Base-by-base conservation (phyloP, 2,888 invertebrate genomes). In the Lochmaea capreae region DNA sequence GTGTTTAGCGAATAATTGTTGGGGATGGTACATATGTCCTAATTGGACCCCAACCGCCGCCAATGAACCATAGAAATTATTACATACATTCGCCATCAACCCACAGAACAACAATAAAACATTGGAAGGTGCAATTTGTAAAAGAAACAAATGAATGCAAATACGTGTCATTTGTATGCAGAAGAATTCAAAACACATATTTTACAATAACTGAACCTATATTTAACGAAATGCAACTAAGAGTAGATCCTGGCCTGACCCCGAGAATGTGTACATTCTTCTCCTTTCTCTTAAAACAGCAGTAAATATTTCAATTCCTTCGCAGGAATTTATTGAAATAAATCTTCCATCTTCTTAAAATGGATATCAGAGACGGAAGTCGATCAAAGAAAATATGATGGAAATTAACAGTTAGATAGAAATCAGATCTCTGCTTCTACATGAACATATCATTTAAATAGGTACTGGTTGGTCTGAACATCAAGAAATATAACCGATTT, bases 121-220 rank as follows among this genome's bases (percentile, higher is more conserved):
- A 79, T 79, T 80, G 78, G 77, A 78, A 79, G 78, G 76, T 80
- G 78, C 79, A 79, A 79, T 81, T 81, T 80, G 78, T 76, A 75
- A 76, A 79, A 75, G 70, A 71, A 76, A 79, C 77, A 79, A 80
- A 81, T 77, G 70, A 79, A 77, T 81, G 79, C 79, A 79, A 74
- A 79, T 78, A 68, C 62, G 62, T 72, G 76, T 79, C 78, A 80
- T 81, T 81, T 80, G 77, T 78, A 81, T 80, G 78, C 75, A 71
- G 72, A 72, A 66, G 76, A 77, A 78, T 78, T 78, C 76, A 72
- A 75, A 74, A 75, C 75, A 61, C 72, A 76, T 78, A 76, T 78
- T 76, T 76, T 75, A 75, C 77, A 71, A 67, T 75, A 76, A 72
- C 74, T 72, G 72, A 76, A 70, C 70, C 71, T 66, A 75, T 75